Base-by-base conservation (phyloP, 2,113 vertebrate genomes). In the Pituophis catenifer region DNA sequence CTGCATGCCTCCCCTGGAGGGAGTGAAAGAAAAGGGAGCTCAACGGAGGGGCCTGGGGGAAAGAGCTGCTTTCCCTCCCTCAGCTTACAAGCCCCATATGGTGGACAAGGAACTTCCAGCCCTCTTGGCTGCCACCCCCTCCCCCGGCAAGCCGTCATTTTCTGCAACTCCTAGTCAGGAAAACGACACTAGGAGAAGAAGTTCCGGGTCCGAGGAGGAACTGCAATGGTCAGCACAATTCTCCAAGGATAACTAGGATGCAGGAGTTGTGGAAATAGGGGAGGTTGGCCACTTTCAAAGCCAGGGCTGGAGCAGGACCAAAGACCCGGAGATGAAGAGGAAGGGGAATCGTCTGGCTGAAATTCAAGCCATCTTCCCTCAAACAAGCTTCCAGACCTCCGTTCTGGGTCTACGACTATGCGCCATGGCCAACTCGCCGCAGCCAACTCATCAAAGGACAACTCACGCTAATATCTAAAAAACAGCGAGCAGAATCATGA, bases 1-100 rank as follows among this genome's bases (percentile, higher is more conserved):
- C 97, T 99, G 97, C 98, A 99, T 99, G 89, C 99, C 99, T 0
- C 98, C 99, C 99, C 99, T 99, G 97, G 8, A 57, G n/a, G 53
- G 10, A 0, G 93, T 93, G 96, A 54, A n/a, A 65, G n/a, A 17
- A 29, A 3, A 38, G 17, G 90, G 7, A 19, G 10, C 52, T 81
- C 90, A 85, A 53, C 11, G 48, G 26, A 48, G 55, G 48, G 12
- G 0, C 23, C 19, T 0, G 19, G 26, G n/a, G 19, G 33, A 62
- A 9, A 8, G 26, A 33, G 33, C 33, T 21, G n/a, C 70, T 81
- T 81, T 9, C n/a, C 33, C 2, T 38, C n/a, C 70, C 70, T 38
- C n/a, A 33, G 13, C 65, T 17, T 75, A 33, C 65, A 33, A 8
- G 33, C 8, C 70, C 5, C 8, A 52, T 23, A 7, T 26, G 86